A percentile compares a stretch with the other conserved stretches of the same genome.
Evolutionary conservation across 2,797 vertebrate species (phyloP).

Genomic region (Poeciliopsis paucimaculata): DNA sequence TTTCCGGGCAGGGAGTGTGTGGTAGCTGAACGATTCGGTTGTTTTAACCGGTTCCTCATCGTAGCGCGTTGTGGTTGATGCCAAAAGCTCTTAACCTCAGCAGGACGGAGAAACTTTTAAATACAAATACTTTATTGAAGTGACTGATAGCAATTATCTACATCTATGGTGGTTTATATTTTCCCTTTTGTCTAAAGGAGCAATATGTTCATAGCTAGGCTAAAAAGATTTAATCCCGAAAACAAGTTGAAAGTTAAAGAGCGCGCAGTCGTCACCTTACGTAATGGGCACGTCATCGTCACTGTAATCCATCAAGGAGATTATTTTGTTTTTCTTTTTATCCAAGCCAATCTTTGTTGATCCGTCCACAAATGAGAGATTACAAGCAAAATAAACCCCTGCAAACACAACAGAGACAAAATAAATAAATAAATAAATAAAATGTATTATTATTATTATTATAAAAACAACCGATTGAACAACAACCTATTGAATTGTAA

Average conservation of each 20-base stretch:
- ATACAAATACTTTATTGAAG: rapidly evolving
- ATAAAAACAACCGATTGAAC: neutral
- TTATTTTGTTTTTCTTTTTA: neutral
- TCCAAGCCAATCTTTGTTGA: neutral
- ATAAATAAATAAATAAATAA: neutral
- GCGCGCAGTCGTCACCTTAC: slow-evolving; percentile 4
- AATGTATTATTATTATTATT: too few relatives aligned
- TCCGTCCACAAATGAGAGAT: slow-evolving; percentile 2
- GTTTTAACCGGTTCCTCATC: slow-evolving; percentile 15
- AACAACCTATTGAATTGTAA: neutral
- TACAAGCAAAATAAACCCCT: neutral
- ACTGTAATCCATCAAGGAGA: neutral
- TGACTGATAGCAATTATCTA: rapidly evolving
- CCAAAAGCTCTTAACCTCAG: rapidly evolving
- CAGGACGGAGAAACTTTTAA: rapidly evolving
- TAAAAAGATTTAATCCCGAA: slow-evolving; percentile 28
- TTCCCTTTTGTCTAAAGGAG: rapidly evolving
- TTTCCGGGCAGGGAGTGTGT: slow-evolving; percentile 40
- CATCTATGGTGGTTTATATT: rapidly evolving
- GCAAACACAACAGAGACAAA: neutral
- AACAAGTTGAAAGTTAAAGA: neutral
- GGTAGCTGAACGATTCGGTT: neutral
- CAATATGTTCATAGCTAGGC: rapidly evolving
- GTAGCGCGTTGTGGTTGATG: slow-evolving; percentile 26
- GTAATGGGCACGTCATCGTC: slow-evolving; percentile 11